Evolutionary conservation across 1,140 invertebrate genomes (phyloP).

Genomic region (Plectrocnemia conspersa): DNA sequence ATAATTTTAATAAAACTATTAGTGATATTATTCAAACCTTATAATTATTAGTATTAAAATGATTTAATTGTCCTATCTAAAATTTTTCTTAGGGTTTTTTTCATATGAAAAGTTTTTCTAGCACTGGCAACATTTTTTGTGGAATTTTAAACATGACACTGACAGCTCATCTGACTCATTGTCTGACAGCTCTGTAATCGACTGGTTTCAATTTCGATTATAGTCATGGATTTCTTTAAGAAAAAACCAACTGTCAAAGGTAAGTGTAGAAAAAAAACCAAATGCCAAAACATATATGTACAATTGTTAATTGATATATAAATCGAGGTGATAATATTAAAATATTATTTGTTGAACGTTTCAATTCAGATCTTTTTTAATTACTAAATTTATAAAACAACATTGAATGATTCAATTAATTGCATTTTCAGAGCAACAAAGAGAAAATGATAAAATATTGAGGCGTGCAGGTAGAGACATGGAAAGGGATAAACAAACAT

Average conservation of each 20-base stretch:
- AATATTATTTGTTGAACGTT: neutral
- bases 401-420: neutral
- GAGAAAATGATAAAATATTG: slow-evolving; percentile 73
- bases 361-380: neutral
- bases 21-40: too few relatives aligned
- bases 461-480: slow-evolving; percentile 77
- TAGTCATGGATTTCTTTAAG: slow-evolving; percentile 50
- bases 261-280: slow-evolving; percentile 26
- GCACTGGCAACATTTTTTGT: too few relatives aligned
- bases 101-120: too few relatives aligned
- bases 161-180: too few relatives aligned
- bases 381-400: neutral
- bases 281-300: neutral
- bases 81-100: too few relatives aligned
- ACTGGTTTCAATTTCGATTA: neutral
- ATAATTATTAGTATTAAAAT: too few relatives aligned
- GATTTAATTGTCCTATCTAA: too few relatives aligned
- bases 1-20: too few relatives aligned
- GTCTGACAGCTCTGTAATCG: too few relatives aligned
- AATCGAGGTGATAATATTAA: neutral
- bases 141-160: too few relatives aligned
- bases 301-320: slow-evolving; percentile 2
- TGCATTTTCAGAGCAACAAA: slow-evolving; percentile 68
- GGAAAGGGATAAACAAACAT: slow-evolving; percentile 69
- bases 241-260: slow-evolving; percentile 56